A percentile compares a stretch with the other conserved stretches of the same genome.
These are phyloP conservation scores for Actinostola sp. DNA, from an alignment of 92 coral and sea anemone species.

Conservation along the genomic window DNA sequence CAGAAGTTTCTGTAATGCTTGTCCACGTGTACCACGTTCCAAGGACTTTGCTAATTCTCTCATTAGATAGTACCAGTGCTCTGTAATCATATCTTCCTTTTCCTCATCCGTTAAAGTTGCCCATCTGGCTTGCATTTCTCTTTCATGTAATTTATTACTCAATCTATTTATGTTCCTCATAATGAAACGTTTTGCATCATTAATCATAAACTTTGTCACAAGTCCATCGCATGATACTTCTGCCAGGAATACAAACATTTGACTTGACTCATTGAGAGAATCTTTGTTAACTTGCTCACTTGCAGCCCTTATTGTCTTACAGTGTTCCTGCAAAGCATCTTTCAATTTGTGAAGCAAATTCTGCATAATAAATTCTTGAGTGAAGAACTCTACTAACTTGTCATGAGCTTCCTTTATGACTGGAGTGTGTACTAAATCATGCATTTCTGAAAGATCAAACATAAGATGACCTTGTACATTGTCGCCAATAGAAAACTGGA, in stretches of 20 bases:
- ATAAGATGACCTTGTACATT: not conserved
- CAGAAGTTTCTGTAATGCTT: not conserved
- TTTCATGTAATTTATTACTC: not conserved
- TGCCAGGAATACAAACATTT: slow-evolving; percentile 2
- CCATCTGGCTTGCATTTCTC: not conserved
- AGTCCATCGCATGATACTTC: slow-evolving; percentile 2
- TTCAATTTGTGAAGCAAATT: not conserved
- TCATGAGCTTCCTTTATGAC: not conserved
- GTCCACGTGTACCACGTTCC: not conserved
- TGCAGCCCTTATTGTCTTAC: not conserved
- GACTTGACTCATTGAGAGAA: slow-evolving; percentile 11
- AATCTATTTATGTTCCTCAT: not conserved
- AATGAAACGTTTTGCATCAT: not conserved
- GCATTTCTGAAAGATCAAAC: not conserved
- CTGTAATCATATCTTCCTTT: not conserved
- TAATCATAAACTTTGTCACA: not conserved
- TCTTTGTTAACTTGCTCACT: not conserved
- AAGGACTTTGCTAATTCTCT: not conserved
- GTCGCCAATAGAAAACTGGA: not conserved
- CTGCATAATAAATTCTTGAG: not conserved
- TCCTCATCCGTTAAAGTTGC: not conserved
- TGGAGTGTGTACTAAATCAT: not conserved
- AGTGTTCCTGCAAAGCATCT: slow-evolving; percentile 2
- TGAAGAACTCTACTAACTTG: not conserved
- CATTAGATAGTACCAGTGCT: not conserved